A percentile compares a stretch with the other conserved stretches of the same genome.
Conservation (phyloP, 2,113 vertebrate species). For the Apistogramma diplotaenia region DNA sequence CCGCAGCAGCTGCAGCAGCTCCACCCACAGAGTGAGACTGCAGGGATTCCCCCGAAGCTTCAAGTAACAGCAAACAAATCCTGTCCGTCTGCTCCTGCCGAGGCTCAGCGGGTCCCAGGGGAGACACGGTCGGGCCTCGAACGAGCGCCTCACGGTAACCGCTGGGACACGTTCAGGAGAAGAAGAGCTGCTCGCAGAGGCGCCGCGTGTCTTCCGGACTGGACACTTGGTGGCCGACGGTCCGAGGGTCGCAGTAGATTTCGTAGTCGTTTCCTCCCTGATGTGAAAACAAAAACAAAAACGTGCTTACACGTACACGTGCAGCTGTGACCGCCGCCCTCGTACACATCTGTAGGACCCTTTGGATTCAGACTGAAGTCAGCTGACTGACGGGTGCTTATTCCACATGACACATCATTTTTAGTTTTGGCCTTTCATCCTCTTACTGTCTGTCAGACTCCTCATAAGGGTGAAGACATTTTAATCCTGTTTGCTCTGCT, state of each 20-base stretch:
- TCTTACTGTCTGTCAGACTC: no score
- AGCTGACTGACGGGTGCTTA: no score
- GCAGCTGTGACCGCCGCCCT: no score
- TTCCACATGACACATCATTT: no score
- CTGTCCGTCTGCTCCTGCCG: accelerated
- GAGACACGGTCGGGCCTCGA: no score
- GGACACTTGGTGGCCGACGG: constrained; percentile 64
- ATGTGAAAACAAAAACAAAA: neutral
- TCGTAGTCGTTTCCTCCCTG: constrained; percentile 76
- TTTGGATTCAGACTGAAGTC: no score
- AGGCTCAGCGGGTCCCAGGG: neutral
- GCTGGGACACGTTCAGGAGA: neutral
- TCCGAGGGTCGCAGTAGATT: constrained; percentile 67
- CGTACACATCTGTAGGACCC: no score
- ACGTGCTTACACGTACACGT: no score
- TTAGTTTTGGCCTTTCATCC: no score
- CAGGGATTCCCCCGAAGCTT: neutral
- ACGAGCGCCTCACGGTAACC: no score
- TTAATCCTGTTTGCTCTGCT: no score
- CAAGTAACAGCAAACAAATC: neutral
- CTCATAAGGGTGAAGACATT: no score
- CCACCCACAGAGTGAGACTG: neutral
- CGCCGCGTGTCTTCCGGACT: constrained; percentile 44
- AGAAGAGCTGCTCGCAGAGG: constrained; percentile 62
- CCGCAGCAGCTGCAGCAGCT: accelerated